These are phyloP conservation scores for Tokudaia tokunoshimensis DNA, from an alignment of 2,797 vertebrate genomes.

Conservation along the genomic window DNA sequence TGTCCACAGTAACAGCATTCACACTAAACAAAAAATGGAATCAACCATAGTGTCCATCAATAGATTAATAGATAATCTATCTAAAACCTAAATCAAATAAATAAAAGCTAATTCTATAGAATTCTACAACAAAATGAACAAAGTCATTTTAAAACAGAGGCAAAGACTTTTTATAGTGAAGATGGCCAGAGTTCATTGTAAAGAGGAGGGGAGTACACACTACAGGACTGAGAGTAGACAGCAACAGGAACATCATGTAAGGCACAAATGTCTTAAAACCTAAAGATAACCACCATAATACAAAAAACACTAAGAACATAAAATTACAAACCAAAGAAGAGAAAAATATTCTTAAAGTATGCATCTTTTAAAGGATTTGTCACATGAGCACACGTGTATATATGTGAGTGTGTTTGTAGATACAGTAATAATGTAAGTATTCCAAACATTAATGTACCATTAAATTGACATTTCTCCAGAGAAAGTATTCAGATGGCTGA, in stretches of 20 bases:
- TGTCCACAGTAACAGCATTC: background rate
- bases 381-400: background rate
- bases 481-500: background rate
- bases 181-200: background rate
- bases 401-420: background rate
- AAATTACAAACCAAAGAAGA: conserved; percentile 6
- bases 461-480: conserved; percentile 51
- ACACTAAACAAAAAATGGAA: background rate
- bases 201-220: background rate
- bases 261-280: conserved; percentile 20
- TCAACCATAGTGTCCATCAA: background rate
- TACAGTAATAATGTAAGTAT: conserved; percentile 24
- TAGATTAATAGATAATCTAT: background rate
- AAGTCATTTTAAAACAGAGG: background rate
- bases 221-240: background rate
- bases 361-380: background rate
- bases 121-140: background rate
- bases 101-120: background rate
- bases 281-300: conserved; percentile 8
- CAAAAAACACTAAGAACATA: conserved; percentile 4
- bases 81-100: conserved; percentile 23
- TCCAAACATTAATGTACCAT: conserved; percentile 13
- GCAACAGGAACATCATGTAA: background rate
- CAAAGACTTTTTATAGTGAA: background rate
- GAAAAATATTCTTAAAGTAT: conserved; percentile 37